Evolutionary conservation across 2,888 invertebrate species (phyloP).

Genomic region (Microdon myrmicae): DNA sequence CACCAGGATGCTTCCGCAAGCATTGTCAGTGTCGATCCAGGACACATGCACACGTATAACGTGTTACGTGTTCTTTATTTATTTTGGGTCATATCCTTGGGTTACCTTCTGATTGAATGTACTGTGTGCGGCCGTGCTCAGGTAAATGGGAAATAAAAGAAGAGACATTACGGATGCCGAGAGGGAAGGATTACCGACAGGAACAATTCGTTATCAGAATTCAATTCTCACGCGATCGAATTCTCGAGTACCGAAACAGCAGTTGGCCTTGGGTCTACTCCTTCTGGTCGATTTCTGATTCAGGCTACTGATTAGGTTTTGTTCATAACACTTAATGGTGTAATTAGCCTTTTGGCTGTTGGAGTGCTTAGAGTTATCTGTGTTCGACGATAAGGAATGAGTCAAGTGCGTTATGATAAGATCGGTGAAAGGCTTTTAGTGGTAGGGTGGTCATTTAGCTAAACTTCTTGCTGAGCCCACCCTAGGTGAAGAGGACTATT

Average conservation of each 20-base stretch:
- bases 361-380: no score
- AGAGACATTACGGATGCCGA: constrained; percentile 5
- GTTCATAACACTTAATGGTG: constrained; percentile 36
- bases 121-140: constrained; percentile 7
- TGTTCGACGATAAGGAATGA: constrained; percentile 29
- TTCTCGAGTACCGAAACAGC: constrained; percentile 7
- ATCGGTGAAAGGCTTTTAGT: constrained; percentile 29
- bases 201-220: constrained; percentile 33
- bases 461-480: constrained; percentile 7
- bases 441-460: constrained; percentile 16
- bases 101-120: no score
- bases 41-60: constrained; percentile 39
- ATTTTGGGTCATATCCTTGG: constrained; percentile 28
- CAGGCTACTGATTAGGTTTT: constrained; percentile 42
- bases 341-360: constrained; percentile 37
- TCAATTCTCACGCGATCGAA: constrained; percentile 45
- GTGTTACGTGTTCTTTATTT: constrained; percentile 44
- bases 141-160: constrained; percentile 21
- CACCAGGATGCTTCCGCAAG: constrained; percentile 45
- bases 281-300: constrained; percentile 20
- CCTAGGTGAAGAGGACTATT: not conserved
- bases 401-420: constrained; percentile 44
- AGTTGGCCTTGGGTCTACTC: constrained; percentile 13
- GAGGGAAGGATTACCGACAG: no score
- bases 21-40: constrained; percentile 26